Base-by-base conservation (phyloP, 2,113 vertebrate genomes). In the Crotalus helleri region DNA sequence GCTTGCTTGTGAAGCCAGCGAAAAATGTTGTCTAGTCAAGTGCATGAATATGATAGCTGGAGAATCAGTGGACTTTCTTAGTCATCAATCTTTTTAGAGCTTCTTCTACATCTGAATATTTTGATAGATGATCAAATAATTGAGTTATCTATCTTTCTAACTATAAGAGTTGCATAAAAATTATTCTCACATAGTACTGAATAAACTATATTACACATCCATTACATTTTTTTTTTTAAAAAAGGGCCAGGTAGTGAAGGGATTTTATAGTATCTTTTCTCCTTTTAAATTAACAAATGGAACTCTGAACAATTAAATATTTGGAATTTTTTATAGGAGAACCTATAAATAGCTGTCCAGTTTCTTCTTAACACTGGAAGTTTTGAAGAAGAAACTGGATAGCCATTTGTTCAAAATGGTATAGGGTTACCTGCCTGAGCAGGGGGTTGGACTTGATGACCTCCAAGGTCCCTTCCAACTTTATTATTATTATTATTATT, bases 91-190 rank as follows among this genome's bases (percentile, higher is more conserved):
- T 99, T 98, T 97, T 98, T 98, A 98, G 98, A 98, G 98, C 98
- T 98, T 98, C 98, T 98, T 98, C 97, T 97, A 98, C 97, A 98
- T 98, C 98, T 97, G 97, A 99, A 98, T 98, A 98, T 98, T 98
- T 98, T 99, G 99, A 99, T 98, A 98, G 98, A 99, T 99, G 98
- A 98, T 98, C 97, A 98, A 97, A 98, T 99, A 99, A 99, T 99
- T 99, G 98, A 99, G 99, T 99, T 99, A 99, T 99, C 98, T 98
- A 98, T 99, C 99, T 99, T 98, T 96, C 98, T 98, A 98, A 98
- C 98, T 98, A 99, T 99, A 98, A 98, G 98, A 99, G 98, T 99
- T 99, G 99, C 98, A 98, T 99, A 99, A 99, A 98, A 99, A 99
- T 99, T 99, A 99, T 99, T 99, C 97, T 98, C 98, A 99, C 98